Percentiles rank a stretch among this genome's conserved stretches.
phyloP scores from a whole-genome alignment of 2,113 vertebrate genomes.

The Tyto alba region DNA sequence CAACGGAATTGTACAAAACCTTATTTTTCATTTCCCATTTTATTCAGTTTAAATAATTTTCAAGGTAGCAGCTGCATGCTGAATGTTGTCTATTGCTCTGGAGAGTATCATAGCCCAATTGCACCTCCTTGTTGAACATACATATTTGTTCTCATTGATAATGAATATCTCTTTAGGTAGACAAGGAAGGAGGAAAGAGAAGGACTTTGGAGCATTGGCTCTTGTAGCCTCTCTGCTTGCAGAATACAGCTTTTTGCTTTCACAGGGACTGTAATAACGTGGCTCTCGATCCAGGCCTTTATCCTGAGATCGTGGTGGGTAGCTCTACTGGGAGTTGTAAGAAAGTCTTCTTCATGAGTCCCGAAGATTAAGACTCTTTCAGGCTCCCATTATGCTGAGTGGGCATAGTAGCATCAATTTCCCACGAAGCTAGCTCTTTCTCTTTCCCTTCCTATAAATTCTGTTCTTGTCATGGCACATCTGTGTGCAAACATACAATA shows the following conservation, averaged over 20 bases:
- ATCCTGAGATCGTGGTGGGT: neutral
- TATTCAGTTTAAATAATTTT: neutral
- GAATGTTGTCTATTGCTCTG: neutral
- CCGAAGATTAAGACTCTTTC: neutral
- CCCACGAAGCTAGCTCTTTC: neutral
- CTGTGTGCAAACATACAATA: neutral
- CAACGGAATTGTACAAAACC: neutral
- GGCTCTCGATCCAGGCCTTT: neutral
- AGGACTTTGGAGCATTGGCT: neutral
- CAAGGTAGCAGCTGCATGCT: neutral
- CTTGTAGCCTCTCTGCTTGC: fast-evolving
- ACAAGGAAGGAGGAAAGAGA: neutral
- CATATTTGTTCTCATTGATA: neutral
- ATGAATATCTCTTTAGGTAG: neutral
- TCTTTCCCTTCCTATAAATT: neutral
- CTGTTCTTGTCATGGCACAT: neutral
- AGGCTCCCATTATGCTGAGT: neutral
- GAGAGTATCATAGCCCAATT: neutral
- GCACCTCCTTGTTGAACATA: neutral
- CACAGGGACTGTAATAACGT: neutral
- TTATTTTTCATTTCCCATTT: neutral
- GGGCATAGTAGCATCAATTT: neutral
- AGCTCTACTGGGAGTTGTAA: neutral
- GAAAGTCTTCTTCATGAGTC: neutral
- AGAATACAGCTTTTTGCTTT: neutral